Base-by-base conservation (phyloP, 2,888 invertebrate genomes). In the Calameuta idolon region DNA sequence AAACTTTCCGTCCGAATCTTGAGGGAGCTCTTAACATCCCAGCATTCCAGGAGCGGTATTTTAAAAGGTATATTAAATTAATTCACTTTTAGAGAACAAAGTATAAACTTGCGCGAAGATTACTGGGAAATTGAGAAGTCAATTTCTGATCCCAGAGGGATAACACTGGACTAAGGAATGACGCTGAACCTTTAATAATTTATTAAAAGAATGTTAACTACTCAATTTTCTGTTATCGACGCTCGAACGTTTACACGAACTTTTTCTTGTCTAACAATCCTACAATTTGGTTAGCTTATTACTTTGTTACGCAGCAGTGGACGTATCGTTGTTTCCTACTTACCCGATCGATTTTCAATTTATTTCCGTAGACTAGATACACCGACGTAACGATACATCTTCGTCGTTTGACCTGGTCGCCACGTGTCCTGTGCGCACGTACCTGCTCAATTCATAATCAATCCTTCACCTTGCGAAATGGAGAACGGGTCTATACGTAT, bases 1-100 rank as follows among this genome's bases (percentile, higher is more conserved):
- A 76, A 75, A 78, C 81, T 81, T 79, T 79, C 78, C 76, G 77
- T 81, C 77, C 73, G 76, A 77, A 81, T 81, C 81, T 78, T 75
- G 37, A 33, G 81, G 75, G 81, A 81, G 75, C 77, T 76, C 76
- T 77, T 78, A 23, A 23, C 0, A 9, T 55, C 55, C 55, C 5
- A 2, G 55, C 23, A 23, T 55, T 23, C 9, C 9, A 23, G 55
- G 12, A 12, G 37, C 37, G 34, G 37, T 37, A 9, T 15, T 55
- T 55, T 1, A 5, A 9, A 15, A 23, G 23, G 5, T 23, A 23
- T 23, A 23, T 55, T 23, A 55, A 55, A 23, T 23, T 15, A 55
- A 55, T 55, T 55, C 23, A 5, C 55, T 55, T 55, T 55, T 9
- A 23, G 55, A 55, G 55, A 23, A 55, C 23, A 55, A 55, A 55